Conservation (phyloP, 2,113 vertebrate genomes). For the Channa argus region DNA sequence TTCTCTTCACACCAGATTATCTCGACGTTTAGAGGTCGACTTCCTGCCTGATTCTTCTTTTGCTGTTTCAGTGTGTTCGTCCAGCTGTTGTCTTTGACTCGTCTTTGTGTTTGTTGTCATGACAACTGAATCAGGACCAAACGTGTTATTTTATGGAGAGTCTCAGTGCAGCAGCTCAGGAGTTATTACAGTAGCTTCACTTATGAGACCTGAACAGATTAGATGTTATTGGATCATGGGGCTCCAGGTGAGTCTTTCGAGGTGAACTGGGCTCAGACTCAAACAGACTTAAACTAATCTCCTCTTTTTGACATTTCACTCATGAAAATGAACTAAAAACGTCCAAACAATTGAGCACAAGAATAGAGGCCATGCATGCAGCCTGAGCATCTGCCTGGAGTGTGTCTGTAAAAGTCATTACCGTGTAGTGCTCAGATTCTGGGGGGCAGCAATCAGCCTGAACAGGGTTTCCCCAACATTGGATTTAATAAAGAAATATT, state of each 20-base stretch:
- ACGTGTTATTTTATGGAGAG: constrained; percentile 14
- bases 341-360: no score
- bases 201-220: not conserved
- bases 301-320: no score
- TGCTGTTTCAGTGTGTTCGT: not conserved
- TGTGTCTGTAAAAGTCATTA: no score
- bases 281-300: no score
- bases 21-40: not conserved
- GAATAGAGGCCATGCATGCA: no score
- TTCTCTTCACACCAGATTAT: not conserved
- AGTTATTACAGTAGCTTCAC: constrained; percentile 12
- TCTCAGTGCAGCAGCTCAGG: constrained; percentile 2
- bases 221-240: not conserved
- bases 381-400: no score
- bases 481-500: no score
- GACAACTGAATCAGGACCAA: constrained; percentile 40
- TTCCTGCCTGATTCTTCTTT: not conserved
- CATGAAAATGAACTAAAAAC: no score
- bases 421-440: no score
- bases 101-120: constrained; percentile 60
- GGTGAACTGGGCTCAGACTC: not conserved
- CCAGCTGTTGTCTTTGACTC: constrained; percentile 34
- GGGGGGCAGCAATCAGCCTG: no score
- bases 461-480: no score
- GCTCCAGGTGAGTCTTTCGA: not conserved